Base-by-base conservation (phyloP, 1,140 invertebrate genomes). In the Drosophila sp. region DNA sequence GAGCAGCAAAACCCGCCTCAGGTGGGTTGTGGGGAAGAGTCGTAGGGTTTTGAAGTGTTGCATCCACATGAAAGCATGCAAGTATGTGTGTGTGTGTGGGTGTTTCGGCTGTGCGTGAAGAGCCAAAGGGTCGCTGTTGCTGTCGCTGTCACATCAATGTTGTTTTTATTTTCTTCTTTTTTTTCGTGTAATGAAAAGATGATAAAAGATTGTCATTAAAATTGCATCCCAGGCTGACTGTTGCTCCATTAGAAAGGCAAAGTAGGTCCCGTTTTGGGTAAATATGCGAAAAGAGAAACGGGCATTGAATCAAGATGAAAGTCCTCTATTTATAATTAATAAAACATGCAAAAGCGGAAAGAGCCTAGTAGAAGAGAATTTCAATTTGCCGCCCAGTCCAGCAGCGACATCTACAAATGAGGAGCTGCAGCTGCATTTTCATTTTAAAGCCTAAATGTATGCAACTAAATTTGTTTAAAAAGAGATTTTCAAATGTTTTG, bases 181-280 rank as follows among this genome's bases (percentile, higher is more conserved):
- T 69, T 69, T 72, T 76, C 77, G 33, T 35, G 33, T 89, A 83
- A 87, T 89, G 84, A 84, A 89, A 47, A 89, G 80, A 89, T 90
- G 80, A 89, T 90, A 89, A 89, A 84, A 80, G 84, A 60, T 73
- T 84, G 80, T 90, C 85, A 89, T 89, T 89, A 89, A 89, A 84
- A 89, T 89, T 87, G 84, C 83, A 87, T 68, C 47, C 64, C 55
- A 32, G 66, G 66, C 65, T 58, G 72, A 10, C 54, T 44, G 60
- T 44, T 60, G 79, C 76, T 79, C 76, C 76, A 83, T 89, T 89
- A 83, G 72, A 82, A 65, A 60, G 17, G 57, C 32, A 75, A 87
- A 80, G 70, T 89, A 89, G 84, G 84, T 89, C 73, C 35, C 72
- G 54, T 72, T 89, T 80, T 77, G 74, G 74, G 85, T 70, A 89